phyloP scores from a whole-genome alignment of 2,888 invertebrate genomes.

The Ectemnius lituratus region DNA sequence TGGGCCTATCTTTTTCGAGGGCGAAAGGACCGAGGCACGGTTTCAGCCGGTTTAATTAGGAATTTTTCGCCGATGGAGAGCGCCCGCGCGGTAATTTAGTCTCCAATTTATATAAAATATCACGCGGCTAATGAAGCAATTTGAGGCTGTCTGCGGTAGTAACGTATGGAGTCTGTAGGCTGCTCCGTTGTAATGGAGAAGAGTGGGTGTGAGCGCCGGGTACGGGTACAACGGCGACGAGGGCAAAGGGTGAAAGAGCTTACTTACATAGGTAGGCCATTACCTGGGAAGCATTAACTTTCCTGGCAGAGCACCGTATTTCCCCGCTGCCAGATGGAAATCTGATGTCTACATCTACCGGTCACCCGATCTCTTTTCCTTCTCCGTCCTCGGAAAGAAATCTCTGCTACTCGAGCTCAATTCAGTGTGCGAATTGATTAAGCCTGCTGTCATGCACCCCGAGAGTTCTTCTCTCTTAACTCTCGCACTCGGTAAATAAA shows the following conservation, averaged over 20 bases:
- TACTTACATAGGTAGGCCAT: slow-evolving; percentile 57
- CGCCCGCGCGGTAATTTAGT: slow-evolving; percentile 70
- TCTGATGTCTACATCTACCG: slow-evolving; percentile 38
- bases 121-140: slow-evolving; percentile 77
- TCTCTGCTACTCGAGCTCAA: neutral
- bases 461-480: no score
- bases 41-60: slow-evolving; percentile 69
- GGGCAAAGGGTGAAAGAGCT: slow-evolving; percentile 51
- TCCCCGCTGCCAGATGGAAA: slow-evolving; percentile 45
- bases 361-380: slow-evolving; percentile 22
- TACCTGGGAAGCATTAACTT: slow-evolving; percentile 59
- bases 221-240: slow-evolving; percentile 22
- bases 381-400: slow-evolving; percentile 16
- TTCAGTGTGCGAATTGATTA: slow-evolving; percentile 2
- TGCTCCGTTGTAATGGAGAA: slow-evolving; percentile 65
- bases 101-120: slow-evolving; percentile 77
- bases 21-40: slow-evolving; percentile 18
- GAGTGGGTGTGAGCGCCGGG: slow-evolving; percentile 31
- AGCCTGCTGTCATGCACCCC: neutral
- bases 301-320: slow-evolving; percentile 39
- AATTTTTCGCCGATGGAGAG: slow-evolving; percentile 66
- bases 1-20: slow-evolving; percentile 17
- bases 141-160: slow-evolving; percentile 74
- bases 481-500: no score
- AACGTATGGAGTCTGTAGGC: slow-evolving; percentile 73